Conservation (phyloP, 2,113 vertebrate species). For the Xenus cinereus region DNA sequence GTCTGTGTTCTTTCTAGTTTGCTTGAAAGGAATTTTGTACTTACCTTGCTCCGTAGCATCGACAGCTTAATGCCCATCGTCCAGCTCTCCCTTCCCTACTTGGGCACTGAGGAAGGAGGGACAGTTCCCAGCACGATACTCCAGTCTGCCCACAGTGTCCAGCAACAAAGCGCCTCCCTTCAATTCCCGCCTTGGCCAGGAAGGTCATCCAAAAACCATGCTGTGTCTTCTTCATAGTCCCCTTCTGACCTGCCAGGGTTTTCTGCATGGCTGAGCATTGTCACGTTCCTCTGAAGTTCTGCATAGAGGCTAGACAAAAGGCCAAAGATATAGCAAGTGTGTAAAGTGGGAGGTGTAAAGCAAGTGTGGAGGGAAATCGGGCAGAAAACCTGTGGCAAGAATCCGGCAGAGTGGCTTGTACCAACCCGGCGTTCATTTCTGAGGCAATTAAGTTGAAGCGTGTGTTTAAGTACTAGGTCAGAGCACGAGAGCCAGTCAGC, state of each 20-base stretch:
- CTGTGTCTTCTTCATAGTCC: not conserved
- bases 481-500: not conserved
- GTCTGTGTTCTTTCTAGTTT: not conserved
- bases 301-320: not conserved
- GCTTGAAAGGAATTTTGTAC: not conserved
- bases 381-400: not conserved
- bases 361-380: not conserved
- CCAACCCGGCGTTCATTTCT: not conserved
- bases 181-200: not conserved
- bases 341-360: not conserved
- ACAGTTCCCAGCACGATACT: not conserved
- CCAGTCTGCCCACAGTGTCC: accelerated
- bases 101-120: not conserved
- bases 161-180: not conserved
- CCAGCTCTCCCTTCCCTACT: not conserved
- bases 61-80: not conserved
- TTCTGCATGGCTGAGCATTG: not conserved
- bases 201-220: not conserved
- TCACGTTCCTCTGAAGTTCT: not conserved
- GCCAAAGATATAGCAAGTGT: not conserved
- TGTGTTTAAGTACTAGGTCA: not conserved
- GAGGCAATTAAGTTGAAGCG: not conserved
- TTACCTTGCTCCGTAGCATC: not conserved
- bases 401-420: not conserved
- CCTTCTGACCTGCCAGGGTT: not conserved